Base-by-base conservation (phyloP, 2,888 invertebrate species). In the Cryptus viduatorius region DNA sequence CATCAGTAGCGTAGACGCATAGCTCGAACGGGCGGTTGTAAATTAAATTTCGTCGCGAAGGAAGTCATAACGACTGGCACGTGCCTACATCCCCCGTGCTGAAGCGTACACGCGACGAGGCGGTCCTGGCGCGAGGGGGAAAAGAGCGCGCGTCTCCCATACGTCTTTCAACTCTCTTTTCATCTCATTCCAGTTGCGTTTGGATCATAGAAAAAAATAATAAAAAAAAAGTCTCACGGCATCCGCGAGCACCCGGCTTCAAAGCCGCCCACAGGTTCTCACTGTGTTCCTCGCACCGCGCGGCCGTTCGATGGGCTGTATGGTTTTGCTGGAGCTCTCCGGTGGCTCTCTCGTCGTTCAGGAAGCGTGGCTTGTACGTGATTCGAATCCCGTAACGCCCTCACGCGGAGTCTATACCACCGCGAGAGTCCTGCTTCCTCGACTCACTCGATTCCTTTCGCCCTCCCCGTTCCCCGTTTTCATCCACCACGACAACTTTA, bases 291-390 rank as follows among this genome's bases (percentile, higher is more conserved):
- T n/a, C 12, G 14, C 61, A 29, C 61, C 7, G 61, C 29, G 14
- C 29, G 31, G 24, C 14, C 56, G 12, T n/a, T 48, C 42, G 44
- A 19, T 19, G 29, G 73, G 61, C 31, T 61, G 44, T n/a, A 61
- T 44, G 64, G 64, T 75, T 73, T 56, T 46, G 46, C 83, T 77
- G 77, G 77, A 69, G 75, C 82, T 59, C 37, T 37, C 37, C 37
- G 37, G 78, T 19, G 71, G 44, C 69, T 79, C 19, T 81, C 71
- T 88, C 82, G 65, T 50, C 86, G 87, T 88, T 88, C 90, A 90
- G 91, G 89, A 90, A 91, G 91, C 91, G 90, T 91, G 91, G 88
- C 90, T 75, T 79, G 77, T 88, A 91, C 91, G 91, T 92, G 91
- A 91, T 88, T 83, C 87, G 91, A 91, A 90, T 92, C 86, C 87